Conservation (phyloP, 1,140 invertebrate genomes). For the Chymomyza costata region DNA sequence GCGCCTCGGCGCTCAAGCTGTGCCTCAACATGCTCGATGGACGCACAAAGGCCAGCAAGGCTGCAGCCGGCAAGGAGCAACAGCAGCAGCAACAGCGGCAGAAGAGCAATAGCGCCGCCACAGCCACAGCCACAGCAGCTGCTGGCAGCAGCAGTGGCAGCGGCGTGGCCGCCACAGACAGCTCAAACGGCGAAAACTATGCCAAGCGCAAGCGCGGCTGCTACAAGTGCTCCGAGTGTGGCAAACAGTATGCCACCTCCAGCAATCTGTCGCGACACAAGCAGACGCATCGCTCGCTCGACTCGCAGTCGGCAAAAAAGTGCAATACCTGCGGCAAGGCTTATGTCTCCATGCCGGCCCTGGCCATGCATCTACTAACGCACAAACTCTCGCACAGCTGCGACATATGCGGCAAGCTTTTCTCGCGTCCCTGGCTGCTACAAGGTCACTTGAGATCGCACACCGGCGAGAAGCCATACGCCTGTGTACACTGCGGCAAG, state of each 20-base stretch:
- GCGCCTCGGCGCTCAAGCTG: slow-evolving; percentile 48
- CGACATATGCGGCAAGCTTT: slow-evolving; percentile 93
- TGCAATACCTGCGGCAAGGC: slow-evolving; percentile 96
- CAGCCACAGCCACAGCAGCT: slow-evolving; percentile 60
- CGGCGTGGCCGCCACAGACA: not conserved
- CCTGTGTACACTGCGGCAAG: slow-evolving; percentile 80
- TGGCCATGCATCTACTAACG: slow-evolving; percentile 98
- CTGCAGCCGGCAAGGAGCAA: slow-evolving; percentile 43
- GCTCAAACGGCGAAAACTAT: slow-evolving; percentile 82
- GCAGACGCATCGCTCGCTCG: slow-evolving; percentile 95
- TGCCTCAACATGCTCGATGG: slow-evolving; percentile 67
- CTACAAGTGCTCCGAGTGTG: slow-evolving; percentile 96
- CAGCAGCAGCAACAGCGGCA: slow-evolving; percentile 37
- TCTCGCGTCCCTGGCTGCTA: slow-evolving; percentile 94
- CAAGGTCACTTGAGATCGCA: slow-evolving; percentile 86
- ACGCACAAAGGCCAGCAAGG: slow-evolving; percentile 74
- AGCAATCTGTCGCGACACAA: slow-evolving; percentile 97
- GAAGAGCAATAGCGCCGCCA: slow-evolving; percentile 46
- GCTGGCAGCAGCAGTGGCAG: not conserved
- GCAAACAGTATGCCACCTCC: slow-evolving; percentile 97
- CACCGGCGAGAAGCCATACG: slow-evolving; percentile 82
- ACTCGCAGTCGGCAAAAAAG: slow-evolving; percentile 94
- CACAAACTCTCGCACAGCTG: slow-evolving; percentile 94
- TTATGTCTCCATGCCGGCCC: slow-evolving; percentile 97
- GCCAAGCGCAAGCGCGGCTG: slow-evolving; percentile 76